Evolutionary conservation across 1,140 invertebrate genomes (phyloP).

Genomic region (Akabosia matsudoensis): DNA sequence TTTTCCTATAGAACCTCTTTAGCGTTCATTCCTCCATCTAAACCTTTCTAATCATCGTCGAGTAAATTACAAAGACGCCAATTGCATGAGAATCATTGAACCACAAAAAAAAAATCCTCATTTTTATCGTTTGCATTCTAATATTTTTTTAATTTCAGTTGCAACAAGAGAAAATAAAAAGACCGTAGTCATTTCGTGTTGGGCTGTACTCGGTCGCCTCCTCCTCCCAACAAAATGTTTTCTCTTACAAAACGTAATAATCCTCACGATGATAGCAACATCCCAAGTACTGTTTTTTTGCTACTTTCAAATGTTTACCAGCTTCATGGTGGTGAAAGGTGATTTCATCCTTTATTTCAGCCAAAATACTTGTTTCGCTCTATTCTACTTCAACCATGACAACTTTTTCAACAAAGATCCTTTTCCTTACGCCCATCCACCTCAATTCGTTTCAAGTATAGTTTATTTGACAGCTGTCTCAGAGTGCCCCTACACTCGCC

Average conservation of each 20-base stretch:
- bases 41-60: background rate
- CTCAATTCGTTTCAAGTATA: no score
- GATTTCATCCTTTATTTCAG: background rate
- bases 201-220: background rate
- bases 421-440: no score
- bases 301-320: no score
- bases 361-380: no score
- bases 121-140: slow-evolving; percentile 11
- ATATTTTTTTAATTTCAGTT: slow-evolving; percentile 19
- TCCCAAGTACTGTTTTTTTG: no score
- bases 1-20: background rate
- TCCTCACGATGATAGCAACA: no score
- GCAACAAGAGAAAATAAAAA: slow-evolving; percentile 11
- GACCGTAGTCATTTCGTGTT: background rate
- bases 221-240: background rate
- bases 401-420: no score
- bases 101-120: background rate
- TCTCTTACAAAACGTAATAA: no score
- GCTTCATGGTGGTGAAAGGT: background rate
- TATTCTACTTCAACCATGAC: no score
- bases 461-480: background rate
- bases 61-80: slow-evolving; percentile 15
- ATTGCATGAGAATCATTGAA: slow-evolving; percentile 13
- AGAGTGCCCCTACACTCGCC: background rate
- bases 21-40: background rate